phyloP scores from a whole-genome alignment of 2,888 invertebrate genomes.

The Caenorhabditis sp. region DNA sequence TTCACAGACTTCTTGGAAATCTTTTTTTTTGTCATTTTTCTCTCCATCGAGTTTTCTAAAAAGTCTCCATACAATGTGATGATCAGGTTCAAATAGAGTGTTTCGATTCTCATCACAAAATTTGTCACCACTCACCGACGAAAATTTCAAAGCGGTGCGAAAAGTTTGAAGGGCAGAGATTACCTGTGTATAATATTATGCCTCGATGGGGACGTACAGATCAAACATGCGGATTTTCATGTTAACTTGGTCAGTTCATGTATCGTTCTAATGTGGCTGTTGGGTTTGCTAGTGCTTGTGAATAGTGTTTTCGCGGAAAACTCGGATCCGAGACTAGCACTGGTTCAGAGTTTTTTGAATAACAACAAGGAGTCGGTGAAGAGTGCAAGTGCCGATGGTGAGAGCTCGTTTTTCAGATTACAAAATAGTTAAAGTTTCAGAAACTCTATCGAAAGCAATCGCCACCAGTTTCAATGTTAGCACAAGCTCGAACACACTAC shows the following conservation, averaged over 20 bases:
- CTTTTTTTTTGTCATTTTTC: no score
- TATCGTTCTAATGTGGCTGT: not conserved
- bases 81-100: slow-evolving; percentile 23
- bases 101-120: slow-evolving; percentile 13
- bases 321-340: not conserved
- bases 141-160: slow-evolving; percentile 22
- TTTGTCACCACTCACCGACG: not conserved
- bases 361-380: slow-evolving; percentile 25
- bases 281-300: not conserved
- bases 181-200: not conserved
- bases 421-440: not conserved
- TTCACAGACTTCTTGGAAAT: no score
- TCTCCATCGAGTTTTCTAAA: no score
- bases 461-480: not conserved
- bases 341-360: slow-evolving; percentile 17
- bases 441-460: not conserved
- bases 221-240: slow-evolving; percentile 14
- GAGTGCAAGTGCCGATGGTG: not conserved
- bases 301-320: not conserved
- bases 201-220: not conserved
- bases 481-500: not conserved
- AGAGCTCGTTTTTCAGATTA: not conserved
- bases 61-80: not conserved
- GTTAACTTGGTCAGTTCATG: not conserved
- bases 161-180: slow-evolving; percentile 22